phyloP scores from a whole-genome alignment of 2,888 invertebrate genomes.

The Caradrina clavipalpis region DNA sequence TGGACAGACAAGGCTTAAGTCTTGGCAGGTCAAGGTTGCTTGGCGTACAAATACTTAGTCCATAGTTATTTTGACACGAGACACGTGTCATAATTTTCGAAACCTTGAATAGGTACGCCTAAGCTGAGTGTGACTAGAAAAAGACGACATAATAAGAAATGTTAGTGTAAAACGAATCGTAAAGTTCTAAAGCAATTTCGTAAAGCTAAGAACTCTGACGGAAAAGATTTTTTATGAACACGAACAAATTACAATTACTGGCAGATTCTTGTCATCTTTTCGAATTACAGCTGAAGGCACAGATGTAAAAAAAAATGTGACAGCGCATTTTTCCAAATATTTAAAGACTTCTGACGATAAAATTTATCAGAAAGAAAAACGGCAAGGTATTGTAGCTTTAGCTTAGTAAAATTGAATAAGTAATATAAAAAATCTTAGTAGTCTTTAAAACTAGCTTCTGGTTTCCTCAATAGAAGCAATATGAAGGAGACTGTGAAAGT shows the following conservation, averaged over 20 bases:
- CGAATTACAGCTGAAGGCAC: not conserved
- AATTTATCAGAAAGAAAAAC: not conserved
- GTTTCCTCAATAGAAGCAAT: not conserved
- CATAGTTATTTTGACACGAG: constrained; percentile 44
- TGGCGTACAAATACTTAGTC: constrained; percentile 32
- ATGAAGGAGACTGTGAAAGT: not conserved
- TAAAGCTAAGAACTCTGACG: not conserved
- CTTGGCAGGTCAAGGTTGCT: constrained; percentile 45
- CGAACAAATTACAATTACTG: not conserved
- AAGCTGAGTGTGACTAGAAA: too few relatives aligned
- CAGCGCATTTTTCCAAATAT: not conserved
- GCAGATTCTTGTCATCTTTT: not conserved
- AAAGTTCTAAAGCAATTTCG: not conserved
- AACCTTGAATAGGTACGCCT: constrained; percentile 28
- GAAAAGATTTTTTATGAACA: not conserved
- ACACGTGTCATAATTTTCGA: constrained; percentile 35
- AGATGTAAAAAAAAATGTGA: not conserved
- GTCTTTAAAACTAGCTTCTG: not conserved
- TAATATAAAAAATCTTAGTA: not conserved
- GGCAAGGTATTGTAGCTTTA: not conserved
- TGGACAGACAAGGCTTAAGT: constrained; percentile 16
- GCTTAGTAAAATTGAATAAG: not conserved
- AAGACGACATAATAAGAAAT: not conserved
- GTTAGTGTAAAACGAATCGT: constrained; percentile 2
- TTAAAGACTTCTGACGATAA: too few relatives aligned